phyloP scores from a whole-genome alignment of 1,140 invertebrate genomes.

The Babylonia areolata region DNA sequence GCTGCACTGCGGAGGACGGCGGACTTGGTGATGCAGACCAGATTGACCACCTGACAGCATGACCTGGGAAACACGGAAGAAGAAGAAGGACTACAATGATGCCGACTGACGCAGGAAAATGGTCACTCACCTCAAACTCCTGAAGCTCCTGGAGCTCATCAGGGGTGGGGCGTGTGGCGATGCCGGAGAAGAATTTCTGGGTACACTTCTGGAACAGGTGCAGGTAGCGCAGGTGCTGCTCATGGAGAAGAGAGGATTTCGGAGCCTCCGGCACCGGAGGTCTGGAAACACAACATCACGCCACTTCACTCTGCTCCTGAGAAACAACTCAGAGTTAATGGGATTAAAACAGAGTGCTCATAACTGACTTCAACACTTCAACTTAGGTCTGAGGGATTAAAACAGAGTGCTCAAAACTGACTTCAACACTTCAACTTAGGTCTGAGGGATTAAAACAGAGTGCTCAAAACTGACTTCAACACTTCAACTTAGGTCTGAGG shows the following conservation, averaged over 20 bases:
- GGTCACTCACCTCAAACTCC: slow-evolving; percentile 35
- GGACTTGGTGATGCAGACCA: too few relatives aligned
- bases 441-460: too few relatives aligned
- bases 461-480: too few relatives aligned
- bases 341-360: neutral
- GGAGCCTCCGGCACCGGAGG: neutral
- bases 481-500: too few relatives aligned
- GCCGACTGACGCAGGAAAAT: too few relatives aligned
- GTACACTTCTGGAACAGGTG: slow-evolving; percentile 35
- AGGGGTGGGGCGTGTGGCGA: neutral
- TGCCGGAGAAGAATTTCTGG: slow-evolving; percentile 19
- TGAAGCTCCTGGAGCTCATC: slow-evolving; percentile 7
- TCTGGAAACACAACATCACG: slow-evolving; percentile 4
- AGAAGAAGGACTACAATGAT: too few relatives aligned
- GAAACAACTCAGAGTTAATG: neutral
- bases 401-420: neutral
- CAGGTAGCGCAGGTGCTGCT: slow-evolving; percentile 24
- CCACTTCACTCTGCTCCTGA: too few relatives aligned
- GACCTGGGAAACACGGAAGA: neutral
- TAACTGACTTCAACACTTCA: neutral
- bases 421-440: too few relatives aligned
- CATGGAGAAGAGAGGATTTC: slow-evolving; percentile 1
- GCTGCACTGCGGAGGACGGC: too few relatives aligned
- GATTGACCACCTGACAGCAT: neutral
- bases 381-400: neutral